Base-by-base conservation (phyloP, 2,797 vertebrate genomes). In the Periparus ater region DNA sequence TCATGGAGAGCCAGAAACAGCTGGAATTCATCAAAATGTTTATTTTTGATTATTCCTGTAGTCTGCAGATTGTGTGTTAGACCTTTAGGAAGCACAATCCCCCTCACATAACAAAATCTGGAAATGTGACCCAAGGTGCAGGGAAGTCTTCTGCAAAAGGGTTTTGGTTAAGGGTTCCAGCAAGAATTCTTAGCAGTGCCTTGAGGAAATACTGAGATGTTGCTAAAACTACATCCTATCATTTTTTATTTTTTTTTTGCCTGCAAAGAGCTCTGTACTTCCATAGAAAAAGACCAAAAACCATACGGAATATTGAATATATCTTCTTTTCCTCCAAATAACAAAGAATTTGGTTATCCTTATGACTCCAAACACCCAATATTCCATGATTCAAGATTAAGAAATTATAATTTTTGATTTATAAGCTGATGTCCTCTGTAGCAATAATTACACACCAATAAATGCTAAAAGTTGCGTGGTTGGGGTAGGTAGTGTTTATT, bases 281-380 rank as follows among this genome's bases (percentile, higher is more conserved):
- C 21, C 11, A 13, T 3, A 21, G 42, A 9, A 62, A 55, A 77
- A 70, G 6, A 62, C 22, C 3, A 30, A 48, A 65, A 72, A 7
- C 0, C 4, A 6, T 8, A 13, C 0, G 0, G 22, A 42, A 32
- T 48, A 48, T 36, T 55, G 15, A 42, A 10, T 50, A 2, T 0
- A 23, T 40, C 13, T 26, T 51, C 9, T 85, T 47, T 76, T 14
- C 20, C 7, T 40, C 20, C 48, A 76, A 54, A 25, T 21, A 54
- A 34, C 23, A 8, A 12, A 55, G 42, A 32, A 17, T 30, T 47
- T 36, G 17, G 10, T 36, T 34, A 55, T 48, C 21, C 17, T 26
- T 22, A 30, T 26, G 36, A 19, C 10, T 50, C 58, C 36, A 10
- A 63, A 42, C 8, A 42, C 15, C 1, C 18, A 42, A 1, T 63